Conservation (phyloP, 1,140 invertebrate genomes). For the Drosophila carrolli region DNA sequence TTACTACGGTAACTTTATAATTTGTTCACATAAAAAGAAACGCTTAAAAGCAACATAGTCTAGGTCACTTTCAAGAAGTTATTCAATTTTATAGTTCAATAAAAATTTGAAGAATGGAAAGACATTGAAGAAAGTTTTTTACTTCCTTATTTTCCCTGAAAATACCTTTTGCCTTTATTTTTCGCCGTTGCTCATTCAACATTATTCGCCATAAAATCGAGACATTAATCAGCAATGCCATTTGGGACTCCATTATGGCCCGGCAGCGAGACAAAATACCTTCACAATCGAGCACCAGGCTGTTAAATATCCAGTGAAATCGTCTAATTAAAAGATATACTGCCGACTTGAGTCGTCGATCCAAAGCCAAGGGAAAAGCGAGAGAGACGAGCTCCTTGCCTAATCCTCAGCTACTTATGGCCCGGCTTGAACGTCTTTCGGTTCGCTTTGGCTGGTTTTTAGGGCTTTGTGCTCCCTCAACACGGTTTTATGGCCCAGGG, state of each 20-base stretch:
- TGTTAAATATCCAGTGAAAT: slow-evolving; percentile 54
- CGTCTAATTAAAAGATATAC: slow-evolving; percentile 61
- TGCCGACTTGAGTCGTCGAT: slow-evolving; percentile 37
- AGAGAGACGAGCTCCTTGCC: slow-evolving; percentile 23
- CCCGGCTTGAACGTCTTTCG: slow-evolving; percentile 49
- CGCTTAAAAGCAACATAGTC: not conserved
- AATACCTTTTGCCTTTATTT: not conserved
- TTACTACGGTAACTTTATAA: not conserved
- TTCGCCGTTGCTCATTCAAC: slow-evolving; percentile 3
- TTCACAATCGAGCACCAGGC: slow-evolving; percentile 37
- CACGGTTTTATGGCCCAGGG: slow-evolving; percentile 58
- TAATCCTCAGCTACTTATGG: slow-evolving; percentile 58
- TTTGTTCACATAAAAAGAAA: not conserved
- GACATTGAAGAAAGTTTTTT: slow-evolving; percentile 8
- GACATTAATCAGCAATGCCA: slow-evolving; percentile 48
- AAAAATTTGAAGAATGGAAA: slow-evolving; percentile 18
- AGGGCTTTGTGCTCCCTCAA: slow-evolving; percentile 56
- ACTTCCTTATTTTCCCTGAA: not conserved
- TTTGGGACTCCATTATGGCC: slow-evolving; percentile 34
- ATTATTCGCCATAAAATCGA: slow-evolving; percentile 40
- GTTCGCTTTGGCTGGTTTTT: slow-evolving; percentile 54
- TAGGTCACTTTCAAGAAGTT: not conserved
- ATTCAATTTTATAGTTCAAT: slow-evolving; percentile 22
- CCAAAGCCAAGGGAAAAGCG: not conserved
- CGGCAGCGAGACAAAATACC: slow-evolving; percentile 33